Evolutionary conservation across 1,140 invertebrate genomes (phyloP).

Genomic region (Drosophila kanapiae): DNA sequence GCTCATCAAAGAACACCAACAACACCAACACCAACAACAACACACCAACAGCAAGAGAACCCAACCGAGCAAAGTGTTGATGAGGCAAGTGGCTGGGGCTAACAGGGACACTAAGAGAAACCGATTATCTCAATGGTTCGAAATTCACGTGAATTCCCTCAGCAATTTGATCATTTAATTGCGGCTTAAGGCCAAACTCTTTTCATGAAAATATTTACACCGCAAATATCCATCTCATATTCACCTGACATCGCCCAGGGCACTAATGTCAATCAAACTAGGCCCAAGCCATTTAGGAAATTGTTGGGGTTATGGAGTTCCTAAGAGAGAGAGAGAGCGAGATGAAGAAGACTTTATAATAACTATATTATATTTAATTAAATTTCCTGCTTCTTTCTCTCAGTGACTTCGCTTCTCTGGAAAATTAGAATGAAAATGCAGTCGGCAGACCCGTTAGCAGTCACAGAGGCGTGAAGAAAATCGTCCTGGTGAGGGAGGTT

Average conservation of each 20-base stretch:
- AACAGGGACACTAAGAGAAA: slow-evolving; percentile 9
- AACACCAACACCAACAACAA: slow-evolving; percentile 3
- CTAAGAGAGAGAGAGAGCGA: not conserved
- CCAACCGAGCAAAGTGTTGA: slow-evolving; percentile 6
- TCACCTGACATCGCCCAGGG: slow-evolving; percentile 1
- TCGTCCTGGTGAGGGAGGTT: not conserved
- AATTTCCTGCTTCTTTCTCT: too few species aligned
- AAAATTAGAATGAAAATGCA: slow-evolving; percentile 22
- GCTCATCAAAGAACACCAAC: slow-evolving; percentile 39
- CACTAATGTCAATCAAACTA: slow-evolving; percentile 6
- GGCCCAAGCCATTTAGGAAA: not conserved
- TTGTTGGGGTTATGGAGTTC: not conserved
- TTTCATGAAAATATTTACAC: not conserved
- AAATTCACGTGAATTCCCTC: too few species aligned
- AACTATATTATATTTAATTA: too few species aligned
- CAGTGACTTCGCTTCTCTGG: slow-evolving; percentile 8
- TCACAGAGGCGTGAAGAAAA: slow-evolving; percentile 30
- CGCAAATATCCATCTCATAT: not conserved
- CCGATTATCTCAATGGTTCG: not conserved
- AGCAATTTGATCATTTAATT: not conserved
- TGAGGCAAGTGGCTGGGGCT: not conserved
- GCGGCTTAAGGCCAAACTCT: not conserved
- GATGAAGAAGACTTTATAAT: not conserved
- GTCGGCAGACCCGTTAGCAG: not conserved
- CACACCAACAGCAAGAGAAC: not conserved